Evolutionary conservation across 2,888 invertebrate species (phyloP), one percentile per base, ranked within the genome.

Genomic region (Drosophila lacicola): DNA sequence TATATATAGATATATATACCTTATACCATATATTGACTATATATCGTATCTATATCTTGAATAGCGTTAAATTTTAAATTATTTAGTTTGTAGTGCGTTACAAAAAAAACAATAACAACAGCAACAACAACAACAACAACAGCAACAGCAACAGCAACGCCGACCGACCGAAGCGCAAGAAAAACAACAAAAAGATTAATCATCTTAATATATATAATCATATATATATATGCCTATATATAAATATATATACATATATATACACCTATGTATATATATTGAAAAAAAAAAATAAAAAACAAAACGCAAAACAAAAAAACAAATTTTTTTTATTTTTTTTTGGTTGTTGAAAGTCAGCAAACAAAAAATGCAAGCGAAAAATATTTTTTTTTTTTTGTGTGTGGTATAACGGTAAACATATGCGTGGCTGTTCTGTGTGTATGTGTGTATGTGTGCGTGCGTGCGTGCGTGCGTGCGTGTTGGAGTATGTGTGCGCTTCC

Each of bases 31-130:
- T 57, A 70, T 66, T 80, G 77, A 82, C 66, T 77, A 79, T 67
- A 76, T 78, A 51, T 70, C 73, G 64, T 70, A 69, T 71, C 67
- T 75, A 41, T 83, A 71, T 82, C 70, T 29, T 70, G 53, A 54
- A 78, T 88, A 83, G 88, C 71, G 71, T 80, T 82, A 83, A 70
- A 66, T 78, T 75, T 78, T 66, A 69, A 86, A 72, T 69, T 78
- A 89, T 87, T 86, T 89, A 88, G 84, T 84, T 74, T 75, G 82
- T 84, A 89, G 89, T 87, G 89, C 67, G 87, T 86, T 88, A 69
- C 25, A 46, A 71, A 44, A 69, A 81, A 69, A 53, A n/a, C 36
- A 54, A 29, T 50, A 49, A 37, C 36, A 46, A 41, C 36, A 57
- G 3, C 53, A 50, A 61, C 62, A 61, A 2, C 54, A 25, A 11